These are phyloP conservation scores for Nasonia giraulti DNA, from an alignment of 1,140 invertebrate species.

Conservation along the genomic window DNA sequence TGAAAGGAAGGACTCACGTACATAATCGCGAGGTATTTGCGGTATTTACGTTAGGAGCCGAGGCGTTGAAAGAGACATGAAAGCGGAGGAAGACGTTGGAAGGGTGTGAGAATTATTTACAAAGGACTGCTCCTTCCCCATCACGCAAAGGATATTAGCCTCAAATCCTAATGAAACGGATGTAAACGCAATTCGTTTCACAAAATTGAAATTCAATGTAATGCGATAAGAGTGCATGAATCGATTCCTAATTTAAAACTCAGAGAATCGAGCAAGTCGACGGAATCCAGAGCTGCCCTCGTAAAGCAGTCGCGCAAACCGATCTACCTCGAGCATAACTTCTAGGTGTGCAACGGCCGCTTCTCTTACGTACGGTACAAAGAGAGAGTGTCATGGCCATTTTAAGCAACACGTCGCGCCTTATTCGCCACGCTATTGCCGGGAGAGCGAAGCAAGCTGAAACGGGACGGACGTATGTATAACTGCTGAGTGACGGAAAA, in stretches of 20 bases:
- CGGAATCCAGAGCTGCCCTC: not conserved
- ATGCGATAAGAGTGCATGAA: too few species aligned
- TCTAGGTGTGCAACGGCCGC: not conserved
- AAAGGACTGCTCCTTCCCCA: not conserved
- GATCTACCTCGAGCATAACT: not conserved
- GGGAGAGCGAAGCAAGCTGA: not conserved
- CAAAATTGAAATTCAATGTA: too few species aligned
- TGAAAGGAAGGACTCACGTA: not conserved
- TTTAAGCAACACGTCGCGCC: conserved; percentile 54
- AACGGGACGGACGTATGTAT: conserved; percentile 22
- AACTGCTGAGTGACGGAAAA: conserved; percentile 34
- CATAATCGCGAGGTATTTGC: not conserved
- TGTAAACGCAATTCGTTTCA: too few species aligned
- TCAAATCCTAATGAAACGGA: too few species aligned
- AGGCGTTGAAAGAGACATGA: too few species aligned
- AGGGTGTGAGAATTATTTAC: not conserved
- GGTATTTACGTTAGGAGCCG: not conserved
- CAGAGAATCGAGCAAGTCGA: not conserved
- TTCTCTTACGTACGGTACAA: not conserved
- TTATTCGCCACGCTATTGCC: conserved; percentile 19
- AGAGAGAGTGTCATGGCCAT: conserved; percentile 54
- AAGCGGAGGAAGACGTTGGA: not conserved
- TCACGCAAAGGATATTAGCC: not conserved
- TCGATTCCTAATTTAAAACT: not conserved
- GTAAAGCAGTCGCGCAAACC: not conserved